Conservation (phyloP, 2,888 invertebrate species). For the Agriopis marginaria region DNA sequence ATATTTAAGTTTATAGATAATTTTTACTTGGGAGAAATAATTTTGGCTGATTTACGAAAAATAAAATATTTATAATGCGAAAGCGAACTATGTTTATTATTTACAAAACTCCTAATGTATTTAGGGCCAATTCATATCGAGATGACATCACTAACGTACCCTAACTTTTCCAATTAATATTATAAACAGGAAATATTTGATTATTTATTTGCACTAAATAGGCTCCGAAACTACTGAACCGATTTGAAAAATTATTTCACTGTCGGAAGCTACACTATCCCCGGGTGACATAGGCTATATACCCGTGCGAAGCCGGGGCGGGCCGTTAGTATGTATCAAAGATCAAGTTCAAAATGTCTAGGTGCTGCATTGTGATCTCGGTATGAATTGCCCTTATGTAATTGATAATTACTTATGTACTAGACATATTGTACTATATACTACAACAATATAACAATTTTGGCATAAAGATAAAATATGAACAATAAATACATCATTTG, state of each 20-base stretch:
- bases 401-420: background rate
- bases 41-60: slow-evolving; percentile 82
- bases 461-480: slow-evolving; percentile 17
- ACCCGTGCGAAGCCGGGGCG: too few relatives aligned
- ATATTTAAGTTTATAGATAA: slow-evolving; percentile 78
- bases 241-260: too few relatives aligned
- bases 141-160: background rate
- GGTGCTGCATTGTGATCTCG: background rate
- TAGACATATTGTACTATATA: background rate
- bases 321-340: too few relatives aligned
- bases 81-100: slow-evolving; percentile 59
- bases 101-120: slow-evolving; percentile 36
- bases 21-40: slow-evolving; percentile 80
- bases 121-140: background rate
- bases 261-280: too few relatives aligned
- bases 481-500: background rate
- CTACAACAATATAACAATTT: slow-evolving; percentile 7
- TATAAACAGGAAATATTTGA: too few relatives aligned
- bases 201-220: too few relatives aligned
- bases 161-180: too few relatives aligned
- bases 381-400: background rate
- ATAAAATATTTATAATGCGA: slow-evolving; percentile 80
- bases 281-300: too few relatives aligned
- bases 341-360: background rate
- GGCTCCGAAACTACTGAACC: too few relatives aligned